Evolutionary conservation across 1,140 invertebrate genomes (phyloP), one percentile per base, ranked within the genome.

Genomic region (Drosophila rufa): DNA sequence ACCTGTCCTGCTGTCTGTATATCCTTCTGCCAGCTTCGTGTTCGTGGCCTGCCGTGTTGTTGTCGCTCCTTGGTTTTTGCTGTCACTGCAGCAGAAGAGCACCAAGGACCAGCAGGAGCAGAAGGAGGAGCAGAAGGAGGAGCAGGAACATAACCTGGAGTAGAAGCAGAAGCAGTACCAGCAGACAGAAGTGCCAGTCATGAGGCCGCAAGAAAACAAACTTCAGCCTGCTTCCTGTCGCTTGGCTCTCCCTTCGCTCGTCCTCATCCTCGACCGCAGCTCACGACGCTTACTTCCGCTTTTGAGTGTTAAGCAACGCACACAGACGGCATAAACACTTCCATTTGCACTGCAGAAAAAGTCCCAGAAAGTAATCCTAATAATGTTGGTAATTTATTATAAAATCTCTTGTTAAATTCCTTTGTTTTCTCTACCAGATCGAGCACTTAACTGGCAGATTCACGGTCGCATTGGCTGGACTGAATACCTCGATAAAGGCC

Each of bases 251-350:
- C 57, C 19, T 57, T 45, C 15, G 47, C 70, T 36, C 67, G 22
- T 56, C 46, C 66, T 60, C 80, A 75, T 70, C 59, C 62, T 65
- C 69, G 51, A 89, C 84, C 83, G 65, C 83, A 87, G 77, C 75
- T 65, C 74, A 84, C 64, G 85, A 75, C 77, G 80, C 84, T 89
- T 84, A 89, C 84, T 89, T 89, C 84, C 84, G 84, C 85, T 84
- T 89, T 89, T 90, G 75, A 89, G 85, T 89, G 84, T 89, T 89
- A 84, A 89, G 74, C 84, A 89, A 87, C 65, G 80, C 71, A 77
- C 66, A 76, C 48, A 71, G 53, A 73, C 42, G 43, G 19, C 27
- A 47, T 4, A 61, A 47, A 77, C 50, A 69, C 53, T 65, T 48
- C 27, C 38, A 66, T 7, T 50, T 56, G 38, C 67, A 70, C 67